Conservation (phyloP, 2,888 invertebrate genomes). For the Hirtodrosophila confusa region DNA sequence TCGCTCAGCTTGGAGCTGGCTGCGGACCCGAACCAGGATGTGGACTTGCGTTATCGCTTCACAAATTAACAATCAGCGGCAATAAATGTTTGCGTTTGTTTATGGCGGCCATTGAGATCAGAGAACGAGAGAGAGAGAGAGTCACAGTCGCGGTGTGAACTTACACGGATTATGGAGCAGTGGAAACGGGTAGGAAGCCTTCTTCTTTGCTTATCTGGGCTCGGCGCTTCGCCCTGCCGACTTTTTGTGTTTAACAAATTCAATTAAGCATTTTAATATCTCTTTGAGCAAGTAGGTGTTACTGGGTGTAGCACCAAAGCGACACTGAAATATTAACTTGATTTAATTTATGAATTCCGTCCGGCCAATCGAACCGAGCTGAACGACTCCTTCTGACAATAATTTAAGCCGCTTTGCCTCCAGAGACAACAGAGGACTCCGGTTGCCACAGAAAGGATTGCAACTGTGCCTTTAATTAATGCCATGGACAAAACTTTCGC, state of each 20-base stretch:
- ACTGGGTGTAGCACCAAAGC: slow-evolving; percentile 47
- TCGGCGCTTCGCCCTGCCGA: slow-evolving; percentile 30
- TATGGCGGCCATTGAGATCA: slow-evolving; percentile 62
- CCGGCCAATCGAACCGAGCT: slow-evolving; percentile 8
- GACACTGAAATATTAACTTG: slow-evolving; percentile 80
- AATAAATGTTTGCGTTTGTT: slow-evolving; percentile 81
- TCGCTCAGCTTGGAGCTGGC: slow-evolving; percentile 49
- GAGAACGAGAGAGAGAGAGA: slow-evolving; percentile 19
- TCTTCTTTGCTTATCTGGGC: not conserved
- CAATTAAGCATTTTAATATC: slow-evolving; percentile 80
- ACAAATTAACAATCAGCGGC: slow-evolving; percentile 82
- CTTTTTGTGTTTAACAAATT: slow-evolving; percentile 71
- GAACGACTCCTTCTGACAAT: slow-evolving; percentile 29
- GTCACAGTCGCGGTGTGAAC: slow-evolving; percentile 39
- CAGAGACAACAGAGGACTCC: not conserved
- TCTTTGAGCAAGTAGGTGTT: slow-evolving; percentile 67
- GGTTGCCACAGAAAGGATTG: slow-evolving; percentile 12
- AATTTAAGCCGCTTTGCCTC: slow-evolving; percentile 28
- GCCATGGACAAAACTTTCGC: slow-evolving; percentile 25
- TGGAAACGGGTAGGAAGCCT: slow-evolving; percentile 8
- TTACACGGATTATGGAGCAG: slow-evolving; percentile 36
- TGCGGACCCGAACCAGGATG: slow-evolving; percentile 11
- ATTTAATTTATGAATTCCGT: slow-evolving; percentile 77
- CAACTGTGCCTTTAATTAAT: slow-evolving; percentile 44
- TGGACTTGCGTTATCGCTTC: slow-evolving; percentile 75